Percentiles rank a stretch among this genome's conserved stretches.
phyloP scores from a whole-genome alignment of 2,797 vertebrate species.

The Hafferia zeledoni region DNA sequence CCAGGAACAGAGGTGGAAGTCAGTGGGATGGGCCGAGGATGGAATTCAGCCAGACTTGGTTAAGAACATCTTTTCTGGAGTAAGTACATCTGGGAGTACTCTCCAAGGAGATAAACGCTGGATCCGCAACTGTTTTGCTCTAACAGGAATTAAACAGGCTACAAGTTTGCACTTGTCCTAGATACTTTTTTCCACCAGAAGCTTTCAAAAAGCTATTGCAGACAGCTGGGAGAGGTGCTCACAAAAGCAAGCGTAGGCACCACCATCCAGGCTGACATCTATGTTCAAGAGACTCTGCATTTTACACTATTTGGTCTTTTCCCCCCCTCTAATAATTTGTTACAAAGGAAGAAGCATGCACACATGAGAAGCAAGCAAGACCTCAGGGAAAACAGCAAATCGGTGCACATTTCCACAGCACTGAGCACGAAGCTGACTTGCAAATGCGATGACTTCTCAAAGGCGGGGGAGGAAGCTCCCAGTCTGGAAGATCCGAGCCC shows the following conservation, averaged over 20 bases:
- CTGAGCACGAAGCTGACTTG: background rate
- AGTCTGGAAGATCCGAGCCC: background rate
- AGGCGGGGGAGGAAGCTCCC: background rate
- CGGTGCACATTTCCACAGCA: background rate
- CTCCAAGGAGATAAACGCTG: background rate
- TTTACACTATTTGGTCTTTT: background rate
- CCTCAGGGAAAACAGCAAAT: background rate
- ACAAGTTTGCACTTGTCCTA: conserved; percentile 41
- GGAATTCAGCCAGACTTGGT: background rate
- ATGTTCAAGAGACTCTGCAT: background rate
- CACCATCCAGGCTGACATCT: background rate
- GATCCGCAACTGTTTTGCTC: background rate
- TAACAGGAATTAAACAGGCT: background rate
- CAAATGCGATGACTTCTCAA: background rate
- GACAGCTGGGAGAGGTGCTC: background rate
- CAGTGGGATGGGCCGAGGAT: accelerated
- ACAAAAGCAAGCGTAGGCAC: background rate
- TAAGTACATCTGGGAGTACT: background rate
- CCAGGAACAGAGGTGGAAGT: background rate
- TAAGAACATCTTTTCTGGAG: background rate
- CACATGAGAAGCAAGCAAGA: background rate
- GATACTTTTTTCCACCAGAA: background rate
- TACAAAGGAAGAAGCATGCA: background rate
- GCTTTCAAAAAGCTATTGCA: background rate
- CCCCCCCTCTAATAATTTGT: background rate